Base-by-base conservation (phyloP, 1,140 invertebrate genomes). In the Schlechtendalia chinensis region DNA sequence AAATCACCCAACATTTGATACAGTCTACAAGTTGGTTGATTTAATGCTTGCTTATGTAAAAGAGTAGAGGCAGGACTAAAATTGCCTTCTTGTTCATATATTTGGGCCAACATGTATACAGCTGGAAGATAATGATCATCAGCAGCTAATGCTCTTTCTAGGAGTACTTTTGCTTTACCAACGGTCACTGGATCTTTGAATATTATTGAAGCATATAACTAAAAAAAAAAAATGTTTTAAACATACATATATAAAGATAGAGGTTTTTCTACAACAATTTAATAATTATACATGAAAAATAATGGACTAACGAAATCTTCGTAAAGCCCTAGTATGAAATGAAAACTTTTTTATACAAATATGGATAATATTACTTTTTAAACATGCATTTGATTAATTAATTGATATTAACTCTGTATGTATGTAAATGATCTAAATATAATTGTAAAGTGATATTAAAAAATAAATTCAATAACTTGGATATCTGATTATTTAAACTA, bases 1-100 rank as follows among this genome's bases (percentile, higher is more conserved):
- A 92, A 88, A 83, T 93, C 91, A 4, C 90, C 92, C 2, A 93
- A 84, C 85, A 91, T 88, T 83, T 91, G 90, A 85, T 94, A 92
- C 10, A 93, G 85, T 83, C 88, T 88, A 71, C 88, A 90, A 4
- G 90, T 90, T 56, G 89, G 89, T 82, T 91, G 89, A 11, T 87
- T 86, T 74, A 89, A 87, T 6, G 90, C 87, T 84, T 91, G 89
- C 82, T 89, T 90, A 81, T 89, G 86, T 22, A 93, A 84, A 63
- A 91, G 81, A 53, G 89, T 84, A 22, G 89, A 88, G 0, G 90
- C 90, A 67, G 87, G 86, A 82, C 90, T 89, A 69, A 89, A 86
- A 75, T 89, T 87, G 85, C 88, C 88, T 84, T 90, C 89, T 87
- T 92, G 67, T 74, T 87, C 86, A 50, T 86, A 87, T 77, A 90